Percentiles rank a stretch among this genome's conserved stretches.
These are phyloP conservation scores for Bos javanicus DNA, from an alignment of 2,113 vertebrate genomes.

Conservation along the genomic window DNA sequence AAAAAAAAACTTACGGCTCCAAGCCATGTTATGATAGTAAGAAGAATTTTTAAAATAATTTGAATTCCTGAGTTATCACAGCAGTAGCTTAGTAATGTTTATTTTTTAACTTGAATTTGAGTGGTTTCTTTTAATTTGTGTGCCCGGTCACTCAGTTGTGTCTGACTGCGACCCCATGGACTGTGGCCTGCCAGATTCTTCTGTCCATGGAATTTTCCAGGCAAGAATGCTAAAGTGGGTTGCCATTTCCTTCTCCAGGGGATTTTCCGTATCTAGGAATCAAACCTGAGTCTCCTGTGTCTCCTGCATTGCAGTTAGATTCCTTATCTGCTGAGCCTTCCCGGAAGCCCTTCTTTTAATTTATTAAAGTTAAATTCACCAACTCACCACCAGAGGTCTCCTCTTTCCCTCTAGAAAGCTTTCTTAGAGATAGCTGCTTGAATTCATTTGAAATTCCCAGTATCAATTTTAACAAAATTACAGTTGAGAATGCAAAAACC, in stretches of 20 bases:
- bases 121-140: neutral
- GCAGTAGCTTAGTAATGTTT: neutral
- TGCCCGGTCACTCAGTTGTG: neutral
- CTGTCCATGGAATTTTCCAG: neutral
- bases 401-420: neutral
- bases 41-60: neutral
- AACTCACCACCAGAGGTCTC: conserved; percentile 65
- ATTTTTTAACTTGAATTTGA: conserved; percentile 16
- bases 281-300: neutral
- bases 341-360: neutral
- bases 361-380: neutral
- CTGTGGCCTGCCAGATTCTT: neutral
- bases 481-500: conserved; percentile 22
- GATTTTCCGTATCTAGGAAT: neutral
- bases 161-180: neutral
- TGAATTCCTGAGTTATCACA: conserved; percentile 25
- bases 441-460: neutral
- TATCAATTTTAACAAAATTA: neutral
- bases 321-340: neutral
- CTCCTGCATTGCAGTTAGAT: neutral
- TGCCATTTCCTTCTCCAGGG: neutral
- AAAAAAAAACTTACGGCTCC: neutral
- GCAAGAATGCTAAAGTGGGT: neutral
- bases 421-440: neutral
- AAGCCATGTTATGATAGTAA: conserved; percentile 8